These are phyloP conservation scores for Cylindroiulus punctatus DNA, from an alignment of 2,888 invertebrate species.

Conservation along the genomic window DNA sequence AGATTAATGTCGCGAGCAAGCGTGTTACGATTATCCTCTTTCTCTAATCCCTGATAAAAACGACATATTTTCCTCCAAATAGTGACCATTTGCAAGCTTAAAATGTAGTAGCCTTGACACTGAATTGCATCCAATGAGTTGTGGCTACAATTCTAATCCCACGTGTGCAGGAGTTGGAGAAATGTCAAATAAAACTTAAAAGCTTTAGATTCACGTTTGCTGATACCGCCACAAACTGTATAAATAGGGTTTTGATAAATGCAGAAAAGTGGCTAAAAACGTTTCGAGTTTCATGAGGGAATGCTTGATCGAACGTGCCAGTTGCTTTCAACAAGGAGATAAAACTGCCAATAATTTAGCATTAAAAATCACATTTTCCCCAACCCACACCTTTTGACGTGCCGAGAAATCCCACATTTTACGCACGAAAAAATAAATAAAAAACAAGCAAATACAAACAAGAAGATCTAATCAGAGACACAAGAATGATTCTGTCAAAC, in stretches of 20 bases:
- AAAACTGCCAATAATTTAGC: slow-evolving; percentile 47
- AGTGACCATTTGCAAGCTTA: neutral
- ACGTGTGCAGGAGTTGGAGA: neutral
- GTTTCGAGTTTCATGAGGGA: slow-evolving; percentile 35
- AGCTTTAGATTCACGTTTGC: slow-evolving; percentile 45
- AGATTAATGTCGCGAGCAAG: too few relatives aligned
- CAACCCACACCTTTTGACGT: slow-evolving; percentile 37
- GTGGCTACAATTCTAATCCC: slow-evolving; percentile 24
- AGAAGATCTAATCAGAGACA: neutral
- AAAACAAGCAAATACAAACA: neutral
- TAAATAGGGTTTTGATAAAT: slow-evolving; percentile 42
- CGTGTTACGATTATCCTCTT: neutral
- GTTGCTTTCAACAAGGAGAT: neutral
- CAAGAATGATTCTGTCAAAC: neutral
- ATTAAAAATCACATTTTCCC: slow-evolving; percentile 19
- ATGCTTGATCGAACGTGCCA: slow-evolving; percentile 17
- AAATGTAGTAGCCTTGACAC: neutral
- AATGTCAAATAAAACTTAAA: slow-evolving; percentile 46
- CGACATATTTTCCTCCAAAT: neutral
- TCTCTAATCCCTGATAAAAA: slow-evolving; percentile 31
- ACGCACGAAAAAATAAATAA: neutral
- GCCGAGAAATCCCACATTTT: slow-evolving; percentile 7
- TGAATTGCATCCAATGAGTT: slow-evolving; percentile 32
- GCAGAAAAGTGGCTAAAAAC: slow-evolving; percentile 15
- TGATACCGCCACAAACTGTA: slow-evolving; percentile 5